Percentiles rank a stretch among this genome's conserved stretches.
Evolutionary conservation across 1,140 invertebrate genomes (phyloP).

Genomic region (Drosophila auraria): DNA sequence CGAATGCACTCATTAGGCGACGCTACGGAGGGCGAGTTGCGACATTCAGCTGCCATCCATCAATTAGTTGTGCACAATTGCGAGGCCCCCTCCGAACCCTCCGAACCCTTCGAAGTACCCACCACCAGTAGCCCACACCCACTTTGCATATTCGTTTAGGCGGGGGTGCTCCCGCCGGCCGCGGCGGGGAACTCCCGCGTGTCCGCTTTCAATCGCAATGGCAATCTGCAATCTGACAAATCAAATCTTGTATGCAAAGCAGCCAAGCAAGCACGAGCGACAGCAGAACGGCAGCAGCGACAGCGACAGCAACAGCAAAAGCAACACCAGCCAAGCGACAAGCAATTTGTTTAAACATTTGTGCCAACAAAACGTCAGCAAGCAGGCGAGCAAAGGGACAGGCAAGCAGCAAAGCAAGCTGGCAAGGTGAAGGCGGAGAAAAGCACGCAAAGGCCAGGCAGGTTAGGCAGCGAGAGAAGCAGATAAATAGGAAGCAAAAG

Average conservation of each 20-base stretch:
- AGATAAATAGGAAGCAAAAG: background rate
- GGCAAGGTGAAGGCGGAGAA: background rate
- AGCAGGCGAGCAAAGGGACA: slow-evolving; percentile 23
- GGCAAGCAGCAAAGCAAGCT: slow-evolving; percentile 7
- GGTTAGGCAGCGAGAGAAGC: background rate
- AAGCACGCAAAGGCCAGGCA: background rate
- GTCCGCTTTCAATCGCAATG: slow-evolving; percentile 38
- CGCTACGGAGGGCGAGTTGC: slow-evolving; percentile 11
- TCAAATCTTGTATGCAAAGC: slow-evolving; percentile 73
- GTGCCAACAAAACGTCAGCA: slow-evolving; percentile 60
- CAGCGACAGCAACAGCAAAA: background rate
- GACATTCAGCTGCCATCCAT: slow-evolving; percentile 32
- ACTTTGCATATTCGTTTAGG: slow-evolving; percentile 29
- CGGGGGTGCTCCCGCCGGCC: slow-evolving; percentile 2
- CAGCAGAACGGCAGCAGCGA: background rate
- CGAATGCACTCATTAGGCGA: slow-evolving; percentile 34
- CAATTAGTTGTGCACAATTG: slow-evolving; percentile 54
- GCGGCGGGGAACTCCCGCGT: slow-evolving; percentile 26
- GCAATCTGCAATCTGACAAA: slow-evolving; percentile 68
- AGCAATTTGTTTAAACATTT: slow-evolving; percentile 76
- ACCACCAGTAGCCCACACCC: slow-evolving; percentile 5
- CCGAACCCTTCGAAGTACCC: background rate
- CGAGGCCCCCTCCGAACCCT: background rate
- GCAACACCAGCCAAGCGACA: slow-evolving; percentile 56
- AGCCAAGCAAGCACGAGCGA: slow-evolving; percentile 26